These are phyloP conservation scores for Genyomyrus donnyi DNA, from an alignment of 2,113 vertebrate genomes.

Conservation along the genomic window DNA sequence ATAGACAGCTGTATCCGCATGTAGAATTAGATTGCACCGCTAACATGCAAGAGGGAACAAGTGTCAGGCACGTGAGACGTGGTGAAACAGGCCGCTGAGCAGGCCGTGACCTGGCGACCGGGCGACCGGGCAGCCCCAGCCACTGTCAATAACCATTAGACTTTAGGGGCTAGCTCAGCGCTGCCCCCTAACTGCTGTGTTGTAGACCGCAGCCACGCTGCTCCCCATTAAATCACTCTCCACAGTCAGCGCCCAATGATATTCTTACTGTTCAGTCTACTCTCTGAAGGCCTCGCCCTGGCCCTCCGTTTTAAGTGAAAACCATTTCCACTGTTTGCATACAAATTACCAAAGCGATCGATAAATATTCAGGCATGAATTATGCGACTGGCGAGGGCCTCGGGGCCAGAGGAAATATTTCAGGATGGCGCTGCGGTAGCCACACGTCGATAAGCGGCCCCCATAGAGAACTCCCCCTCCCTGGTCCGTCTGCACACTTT, in stretches of 20 bases:
- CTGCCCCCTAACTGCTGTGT: conserved; percentile 56
- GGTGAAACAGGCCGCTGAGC: conserved; percentile 65
- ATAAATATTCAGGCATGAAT: conserved; percentile 41
- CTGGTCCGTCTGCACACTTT: not conserved
- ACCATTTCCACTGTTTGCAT: conserved; percentile 48
- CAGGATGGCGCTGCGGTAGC: not conserved
- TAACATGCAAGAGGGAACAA: conserved; percentile 43
- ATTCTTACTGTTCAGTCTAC: conserved; percentile 46
- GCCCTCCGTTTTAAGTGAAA: conserved; percentile 37
- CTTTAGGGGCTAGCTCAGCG: conserved; percentile 58
- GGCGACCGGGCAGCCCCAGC: conserved; percentile 64
- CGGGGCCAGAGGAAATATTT: not conserved
- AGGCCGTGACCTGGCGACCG: conserved; percentile 65
- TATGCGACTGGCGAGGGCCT: not conserved
- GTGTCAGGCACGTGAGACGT: conserved; percentile 21
- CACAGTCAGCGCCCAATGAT: conserved; percentile 53
- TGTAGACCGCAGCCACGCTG: conserved; percentile 50
- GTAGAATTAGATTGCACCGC: conserved; percentile 36
- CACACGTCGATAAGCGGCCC: not conserved
- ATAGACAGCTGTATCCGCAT: conserved; percentile 32
- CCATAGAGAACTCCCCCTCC: not conserved
- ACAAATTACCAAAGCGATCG: conserved; percentile 51
- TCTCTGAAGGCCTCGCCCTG: conserved; percentile 41
- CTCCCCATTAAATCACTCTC: conserved; percentile 59
- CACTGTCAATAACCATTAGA: conserved; percentile 68